These are phyloP conservation scores for Galaxias olidus DNA, from an alignment of 2,797 vertebrate species.

Conservation along the genomic window DNA sequence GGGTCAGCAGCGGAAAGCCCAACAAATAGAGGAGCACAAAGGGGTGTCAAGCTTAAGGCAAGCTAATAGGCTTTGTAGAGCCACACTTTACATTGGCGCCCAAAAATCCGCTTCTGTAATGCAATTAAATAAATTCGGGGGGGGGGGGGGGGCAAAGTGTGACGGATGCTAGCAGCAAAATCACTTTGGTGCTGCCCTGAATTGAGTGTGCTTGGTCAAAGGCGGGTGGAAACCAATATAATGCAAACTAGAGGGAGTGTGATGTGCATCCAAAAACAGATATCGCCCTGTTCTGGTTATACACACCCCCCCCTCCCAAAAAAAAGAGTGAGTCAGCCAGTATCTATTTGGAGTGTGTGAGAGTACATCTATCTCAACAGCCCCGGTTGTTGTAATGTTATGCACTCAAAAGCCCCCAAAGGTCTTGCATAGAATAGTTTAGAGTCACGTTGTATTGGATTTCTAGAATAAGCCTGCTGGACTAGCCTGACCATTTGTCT, in stretches of 20 bases:
- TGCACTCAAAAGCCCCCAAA: slow-evolving; percentile 39
- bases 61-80: slow-evolving; percentile 42
- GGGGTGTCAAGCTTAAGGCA: slow-evolving; percentile 45
- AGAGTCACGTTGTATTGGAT: slow-evolving; percentile 44
- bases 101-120: slow-evolving; percentile 20
- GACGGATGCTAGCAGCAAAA: slow-evolving; percentile 28
- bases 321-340: slow-evolving; percentile 26
- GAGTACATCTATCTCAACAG: slow-evolving; percentile 35
- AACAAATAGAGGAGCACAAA: slow-evolving; percentile 59
- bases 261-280: slow-evolving; percentile 64
- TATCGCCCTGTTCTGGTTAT: not conserved
- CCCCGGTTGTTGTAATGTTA: slow-evolving; percentile 34
- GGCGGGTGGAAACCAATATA: slow-evolving; percentile 27
- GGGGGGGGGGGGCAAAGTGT: slow-evolving; percentile 19
- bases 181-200: slow-evolving; percentile 23
- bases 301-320: slow-evolving; percentile 15
- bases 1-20: slow-evolving; percentile 60
- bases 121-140: slow-evolving; percentile 49
- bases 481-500: slow-evolving; percentile 55
- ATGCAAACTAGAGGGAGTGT: slow-evolving; percentile 38
- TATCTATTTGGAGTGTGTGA: slow-evolving; percentile 45
- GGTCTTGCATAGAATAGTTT: slow-evolving; percentile 51
- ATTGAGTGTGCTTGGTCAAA: slow-evolving; percentile 41
- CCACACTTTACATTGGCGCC: not conserved
- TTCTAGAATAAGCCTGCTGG: slow-evolving; percentile 34